These are phyloP conservation scores for Acanthopleura granulata DNA, from an alignment of 2,888 invertebrate species.

Conservation along the genomic window DNA sequence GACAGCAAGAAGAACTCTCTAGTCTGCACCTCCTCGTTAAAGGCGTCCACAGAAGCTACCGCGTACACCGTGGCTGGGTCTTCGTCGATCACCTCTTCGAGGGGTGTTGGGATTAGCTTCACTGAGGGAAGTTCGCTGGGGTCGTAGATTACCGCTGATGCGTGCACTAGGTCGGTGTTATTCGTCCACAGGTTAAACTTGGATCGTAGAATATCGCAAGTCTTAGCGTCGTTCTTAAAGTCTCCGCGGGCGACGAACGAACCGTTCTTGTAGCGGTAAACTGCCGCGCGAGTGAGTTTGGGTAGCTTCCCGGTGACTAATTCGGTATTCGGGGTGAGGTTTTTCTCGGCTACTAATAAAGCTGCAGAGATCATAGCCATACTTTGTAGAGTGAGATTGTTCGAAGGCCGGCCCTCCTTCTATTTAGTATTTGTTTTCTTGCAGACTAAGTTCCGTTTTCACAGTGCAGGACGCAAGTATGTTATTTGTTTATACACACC, in stretches of 20 bases:
- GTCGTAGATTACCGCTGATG: not conserved
- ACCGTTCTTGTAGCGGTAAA: not conserved
- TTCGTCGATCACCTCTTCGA: not conserved
- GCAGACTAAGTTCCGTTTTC: too few relatives aligned
- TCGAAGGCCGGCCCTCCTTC: too few relatives aligned
- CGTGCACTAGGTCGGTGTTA: not conserved
- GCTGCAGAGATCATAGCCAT: not conserved
- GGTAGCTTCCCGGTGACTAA: not conserved
- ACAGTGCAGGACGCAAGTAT: too few relatives aligned
- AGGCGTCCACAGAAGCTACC: not conserved
- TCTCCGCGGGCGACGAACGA: not conserved
- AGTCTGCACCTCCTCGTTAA: not conserved
- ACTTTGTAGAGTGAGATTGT: too few relatives aligned
- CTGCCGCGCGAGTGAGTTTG: not conserved
- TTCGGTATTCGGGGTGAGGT: not conserved
- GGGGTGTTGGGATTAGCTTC: not conserved
- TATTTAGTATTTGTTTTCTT: too few relatives aligned
- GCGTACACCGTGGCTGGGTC: not conserved
- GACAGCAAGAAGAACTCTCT: not conserved
- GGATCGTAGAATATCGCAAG: not conserved
- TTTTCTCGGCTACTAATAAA: not conserved
- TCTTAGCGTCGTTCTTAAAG: not conserved
- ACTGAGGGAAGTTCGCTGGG: not conserved
- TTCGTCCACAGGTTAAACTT: not conserved
- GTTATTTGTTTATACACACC: too few relatives aligned